phyloP scores from a whole-genome alignment of 2,888 invertebrate species.

The Zygaena filipendulae region DNA sequence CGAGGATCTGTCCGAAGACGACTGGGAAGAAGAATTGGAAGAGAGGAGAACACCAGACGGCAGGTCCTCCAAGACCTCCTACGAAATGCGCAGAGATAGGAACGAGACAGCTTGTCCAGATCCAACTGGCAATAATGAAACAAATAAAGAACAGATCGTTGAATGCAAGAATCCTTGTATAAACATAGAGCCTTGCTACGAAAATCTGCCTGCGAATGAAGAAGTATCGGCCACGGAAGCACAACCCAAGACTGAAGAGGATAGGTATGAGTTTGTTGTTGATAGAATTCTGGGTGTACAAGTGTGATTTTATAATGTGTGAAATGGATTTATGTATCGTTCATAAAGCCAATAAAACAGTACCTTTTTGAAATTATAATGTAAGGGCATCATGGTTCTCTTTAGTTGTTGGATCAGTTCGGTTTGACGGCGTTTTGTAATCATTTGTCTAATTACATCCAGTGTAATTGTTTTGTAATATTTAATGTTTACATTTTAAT shows the following conservation, averaged over 20 bases:
- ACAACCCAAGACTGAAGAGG: slow-evolving; percentile 50
- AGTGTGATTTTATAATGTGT: slow-evolving; percentile 66
- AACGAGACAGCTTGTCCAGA: slow-evolving; percentile 5
- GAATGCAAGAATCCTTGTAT: slow-evolving; percentile 41
- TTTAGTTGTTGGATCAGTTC: too few species aligned
- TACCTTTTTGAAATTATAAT: too few species aligned
- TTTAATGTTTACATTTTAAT: too few species aligned
- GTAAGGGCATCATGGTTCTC: too few species aligned
- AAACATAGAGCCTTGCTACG: slow-evolving; percentile 23
- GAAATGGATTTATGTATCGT: slow-evolving; percentile 7
- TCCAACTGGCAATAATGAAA: too few species aligned
- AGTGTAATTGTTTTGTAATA: too few species aligned
- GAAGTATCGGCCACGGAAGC: slow-evolving; percentile 37
- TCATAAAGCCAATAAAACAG: too few species aligned
- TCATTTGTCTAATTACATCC: too few species aligned
- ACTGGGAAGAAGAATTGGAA: slow-evolving; percentile 56
- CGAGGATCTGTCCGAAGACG: slow-evolving; percentile 52
- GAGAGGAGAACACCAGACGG: slow-evolving; percentile 57
- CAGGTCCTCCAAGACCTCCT: slow-evolving; percentile 54
- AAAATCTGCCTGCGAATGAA: slow-evolving; percentile 24
- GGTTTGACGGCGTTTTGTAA: too few species aligned
- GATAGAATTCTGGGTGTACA: slow-evolving; percentile 87
- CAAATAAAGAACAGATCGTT: slow-evolving; percentile 24
- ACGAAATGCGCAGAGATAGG: slow-evolving; percentile 35
- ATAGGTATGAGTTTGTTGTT: slow-evolving; percentile 83